A percentile compares a stretch with the other conserved stretches of the same genome.
These are phyloP conservation scores for Oikopleura dioica DNA, from an alignment of 23 tunicate genomes.

Conservation along the genomic window DNA sequence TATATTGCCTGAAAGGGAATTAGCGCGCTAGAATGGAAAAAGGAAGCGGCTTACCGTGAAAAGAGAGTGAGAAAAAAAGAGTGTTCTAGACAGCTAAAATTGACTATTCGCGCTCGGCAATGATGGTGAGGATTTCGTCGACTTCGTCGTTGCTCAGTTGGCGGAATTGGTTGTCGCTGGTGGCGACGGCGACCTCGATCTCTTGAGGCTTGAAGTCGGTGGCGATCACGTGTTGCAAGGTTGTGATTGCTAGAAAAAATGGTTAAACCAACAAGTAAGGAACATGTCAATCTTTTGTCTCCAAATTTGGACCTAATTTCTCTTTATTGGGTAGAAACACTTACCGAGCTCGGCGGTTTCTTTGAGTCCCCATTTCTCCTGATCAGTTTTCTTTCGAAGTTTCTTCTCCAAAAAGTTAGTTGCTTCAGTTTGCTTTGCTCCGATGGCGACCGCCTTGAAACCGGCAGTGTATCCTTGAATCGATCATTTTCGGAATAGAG, in stretches of 20 bases:
- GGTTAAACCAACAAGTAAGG: not conserved
- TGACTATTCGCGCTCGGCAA: not conserved
- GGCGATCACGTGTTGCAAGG: not conserved
- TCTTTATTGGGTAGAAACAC: not conserved
- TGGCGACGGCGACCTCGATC: not conserved
- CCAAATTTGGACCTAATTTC: not conserved
- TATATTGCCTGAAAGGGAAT: too few relatives aligned
- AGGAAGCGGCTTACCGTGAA: too few relatives aligned
- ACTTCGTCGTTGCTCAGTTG: not conserved
- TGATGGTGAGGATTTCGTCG: not conserved
- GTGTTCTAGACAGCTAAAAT: too few relatives aligned
- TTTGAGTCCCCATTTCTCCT: not conserved
- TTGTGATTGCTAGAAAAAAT: not conserved
- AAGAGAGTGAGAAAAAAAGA: too few relatives aligned
- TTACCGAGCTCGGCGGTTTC: not conserved
- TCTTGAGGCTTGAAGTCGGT: not conserved
- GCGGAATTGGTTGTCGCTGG: not conserved
- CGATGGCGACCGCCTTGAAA: conserved; percentile 71
- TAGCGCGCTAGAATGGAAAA: too few relatives aligned
- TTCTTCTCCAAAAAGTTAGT: conserved; percentile 82
- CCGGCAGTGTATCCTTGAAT: conserved; percentile 64
- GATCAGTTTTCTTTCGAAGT: conserved; percentile 56
- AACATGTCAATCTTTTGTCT: not conserved
- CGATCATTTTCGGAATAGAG: not conserved
- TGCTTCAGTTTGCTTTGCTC: conserved; percentile 90